phyloP scores from a whole-genome alignment of 2,888 invertebrate species.

The Hemicrepidius hirtus region DNA sequence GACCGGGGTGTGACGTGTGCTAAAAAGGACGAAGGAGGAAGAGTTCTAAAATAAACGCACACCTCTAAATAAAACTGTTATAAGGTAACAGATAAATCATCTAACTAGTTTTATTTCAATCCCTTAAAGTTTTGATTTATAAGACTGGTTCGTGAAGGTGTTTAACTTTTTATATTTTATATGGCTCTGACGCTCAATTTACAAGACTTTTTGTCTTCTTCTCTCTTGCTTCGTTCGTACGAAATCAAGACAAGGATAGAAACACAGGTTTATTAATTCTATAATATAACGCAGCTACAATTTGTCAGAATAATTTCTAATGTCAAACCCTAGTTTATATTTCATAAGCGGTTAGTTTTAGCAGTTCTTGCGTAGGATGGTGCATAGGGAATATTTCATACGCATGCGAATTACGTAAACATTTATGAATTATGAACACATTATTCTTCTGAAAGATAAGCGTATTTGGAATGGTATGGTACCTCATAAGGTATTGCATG shows the following conservation, averaged over 20 bases:
- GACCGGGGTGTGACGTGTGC: too few species aligned
- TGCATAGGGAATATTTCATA: slow-evolving; percentile 33
- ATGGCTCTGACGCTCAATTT: background rate
- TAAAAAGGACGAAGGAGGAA: too few species aligned
- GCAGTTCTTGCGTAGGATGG: background rate
- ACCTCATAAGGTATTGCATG: slow-evolving; percentile 17
- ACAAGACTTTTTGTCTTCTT: background rate
- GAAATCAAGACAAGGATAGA: background rate
- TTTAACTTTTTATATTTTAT: slow-evolving; percentile 21
- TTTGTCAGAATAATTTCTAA: slow-evolving; percentile 46
- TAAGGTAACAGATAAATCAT: slow-evolving; percentile 20
- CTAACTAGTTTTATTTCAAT: slow-evolving; percentile 20
- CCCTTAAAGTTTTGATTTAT: slow-evolving; percentile 30
- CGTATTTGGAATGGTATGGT: slow-evolving; percentile 28
- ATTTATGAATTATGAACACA: slow-evolving; percentile 33
- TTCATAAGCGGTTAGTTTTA: slow-evolving; percentile 20
- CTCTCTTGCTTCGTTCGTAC: background rate
- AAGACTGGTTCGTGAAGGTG: slow-evolving; percentile 27
- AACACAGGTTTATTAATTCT: slow-evolving; percentile 14
- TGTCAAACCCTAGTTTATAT: slow-evolving; percentile 31
- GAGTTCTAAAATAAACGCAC: too few species aligned
- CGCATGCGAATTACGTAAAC: slow-evolving; percentile 41
- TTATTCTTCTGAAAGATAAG: slow-evolving; percentile 35
- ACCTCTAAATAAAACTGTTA: slow-evolving; percentile 5
- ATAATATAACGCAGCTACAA: slow-evolving; percentile 20